Evolutionary conservation across 2,888 invertebrate genomes (phyloP).

Genomic region (Tridacna crocea): DNA sequence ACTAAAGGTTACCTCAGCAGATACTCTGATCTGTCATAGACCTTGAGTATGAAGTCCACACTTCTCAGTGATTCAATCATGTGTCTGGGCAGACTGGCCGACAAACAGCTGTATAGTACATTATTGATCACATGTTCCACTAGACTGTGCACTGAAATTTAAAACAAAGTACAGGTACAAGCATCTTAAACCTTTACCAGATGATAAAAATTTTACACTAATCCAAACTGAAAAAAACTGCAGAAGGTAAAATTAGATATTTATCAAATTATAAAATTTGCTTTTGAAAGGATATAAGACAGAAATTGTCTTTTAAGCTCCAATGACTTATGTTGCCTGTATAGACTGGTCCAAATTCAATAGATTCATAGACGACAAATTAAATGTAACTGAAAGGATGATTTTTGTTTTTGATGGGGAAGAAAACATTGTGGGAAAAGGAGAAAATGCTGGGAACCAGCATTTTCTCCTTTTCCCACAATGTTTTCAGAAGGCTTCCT

Average conservation of each 20-base stretch:
- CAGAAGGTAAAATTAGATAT: too few relatives aligned
- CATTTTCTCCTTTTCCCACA: neutral
- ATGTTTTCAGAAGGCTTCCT: neutral
- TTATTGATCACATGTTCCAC: conserved; percentile 84
- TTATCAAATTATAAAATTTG: too few relatives aligned
- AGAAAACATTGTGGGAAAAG: neutral
- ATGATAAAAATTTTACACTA: too few relatives aligned
- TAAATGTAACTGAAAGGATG: neutral
- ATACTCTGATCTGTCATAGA: conserved; percentile 95
- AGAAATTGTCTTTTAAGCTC: too few relatives aligned
- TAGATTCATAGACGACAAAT: too few relatives aligned
- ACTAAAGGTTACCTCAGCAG: conserved; percentile 87
- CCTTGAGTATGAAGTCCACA: conserved; percentile 89
- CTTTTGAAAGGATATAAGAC: too few relatives aligned
- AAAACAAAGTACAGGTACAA: neutral
- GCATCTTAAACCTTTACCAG: too few relatives aligned
- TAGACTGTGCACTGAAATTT: conserved; percentile 88
- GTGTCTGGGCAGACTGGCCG: conserved; percentile 42
- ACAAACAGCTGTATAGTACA: conserved; percentile 79
- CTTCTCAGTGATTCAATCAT: conserved; percentile 49
- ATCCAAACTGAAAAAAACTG: too few relatives aligned
- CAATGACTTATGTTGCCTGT: too few relatives aligned
- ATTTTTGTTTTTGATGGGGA: neutral
- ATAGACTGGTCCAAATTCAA: too few relatives aligned
- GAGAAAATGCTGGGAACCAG: neutral